These are phyloP conservation scores for Origma solitaria DNA, from an alignment of 2,113 vertebrate species.

Conservation along the genomic window DNA sequence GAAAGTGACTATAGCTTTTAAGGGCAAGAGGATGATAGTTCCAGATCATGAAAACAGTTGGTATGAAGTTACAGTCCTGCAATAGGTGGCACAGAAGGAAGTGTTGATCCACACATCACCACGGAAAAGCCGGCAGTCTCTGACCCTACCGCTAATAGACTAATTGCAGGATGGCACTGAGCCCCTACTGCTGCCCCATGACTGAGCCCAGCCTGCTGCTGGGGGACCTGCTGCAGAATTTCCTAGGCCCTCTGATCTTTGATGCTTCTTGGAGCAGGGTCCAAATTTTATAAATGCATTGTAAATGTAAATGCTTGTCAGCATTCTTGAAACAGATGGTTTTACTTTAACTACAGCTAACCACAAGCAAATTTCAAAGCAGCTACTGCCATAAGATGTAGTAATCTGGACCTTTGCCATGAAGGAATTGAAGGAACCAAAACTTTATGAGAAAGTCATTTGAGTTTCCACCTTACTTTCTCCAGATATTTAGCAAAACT, in stretches of 20 bases:
- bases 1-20: background rate
- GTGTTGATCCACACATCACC: background rate
- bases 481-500: background rate
- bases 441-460: background rate
- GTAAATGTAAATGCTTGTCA: background rate
- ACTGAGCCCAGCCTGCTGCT: background rate
- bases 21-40: background rate
- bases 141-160: background rate
- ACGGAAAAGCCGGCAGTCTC: background rate
- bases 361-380: background rate
- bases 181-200: background rate
- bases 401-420: background rate
- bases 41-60: background rate
- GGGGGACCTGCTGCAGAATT: background rate
- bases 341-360: background rate
- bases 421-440: background rate
- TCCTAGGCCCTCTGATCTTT: background rate
- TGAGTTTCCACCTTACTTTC: background rate
- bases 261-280: background rate
- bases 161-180: background rate
- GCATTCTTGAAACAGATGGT: background rate
- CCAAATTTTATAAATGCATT: background rate
- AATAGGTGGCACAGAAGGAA: background rate
- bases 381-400: background rate
- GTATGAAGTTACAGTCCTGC: background rate